Evolutionary conservation across 2,797 vertebrate genomes (phyloP), one percentile per base, ranked within the genome.

Genomic region (Nothura maculosa): DNA sequence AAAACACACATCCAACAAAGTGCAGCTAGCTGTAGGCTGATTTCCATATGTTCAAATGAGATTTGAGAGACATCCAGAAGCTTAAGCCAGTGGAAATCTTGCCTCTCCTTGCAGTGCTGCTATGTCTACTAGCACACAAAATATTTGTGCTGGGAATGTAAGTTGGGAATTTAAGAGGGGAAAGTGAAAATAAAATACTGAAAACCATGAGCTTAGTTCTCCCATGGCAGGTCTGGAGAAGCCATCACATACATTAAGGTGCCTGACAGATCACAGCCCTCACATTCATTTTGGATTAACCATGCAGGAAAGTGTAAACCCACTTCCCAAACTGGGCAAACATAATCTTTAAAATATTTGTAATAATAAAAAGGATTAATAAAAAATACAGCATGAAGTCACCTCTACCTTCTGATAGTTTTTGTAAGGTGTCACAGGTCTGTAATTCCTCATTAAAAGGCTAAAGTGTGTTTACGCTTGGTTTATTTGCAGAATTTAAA

Each of bases 401-500:
- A 0, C 16, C 78, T 91, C 47, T 68, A 87, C 77, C 54, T 92
- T 82, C 20, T 62, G 48, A 95, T 30, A 28, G n/a, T 54, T 89
- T 74, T 60, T 69, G 21, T 21, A 52, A 76, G 16, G 22, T 92
- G 32, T 76, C 50, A 60, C 22, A 68, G 38, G 43, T 85, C 72
- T 94, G 91, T 47, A 88, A 40, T 21, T 89, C 40, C 55, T 85
- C 0, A 0, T 93, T 92, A 70, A 85, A 90, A 74, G 62, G 40
- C 32, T 72, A 34, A 10, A 66, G 42, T 10, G 12, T 68, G 30
- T 87, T 92, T 81, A 57, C 30, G 38, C 81, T 92, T 91, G 90
- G 25, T 61, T 87, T 68, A 82, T 80, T 89, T 89, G 19, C 76
- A 73, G 83, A 93, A 92, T 58, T 64, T 90, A 64, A 84, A 96